Base-by-base conservation (phyloP, 2,888 invertebrate genomes). In the Andrena hattorfiana region DNA sequence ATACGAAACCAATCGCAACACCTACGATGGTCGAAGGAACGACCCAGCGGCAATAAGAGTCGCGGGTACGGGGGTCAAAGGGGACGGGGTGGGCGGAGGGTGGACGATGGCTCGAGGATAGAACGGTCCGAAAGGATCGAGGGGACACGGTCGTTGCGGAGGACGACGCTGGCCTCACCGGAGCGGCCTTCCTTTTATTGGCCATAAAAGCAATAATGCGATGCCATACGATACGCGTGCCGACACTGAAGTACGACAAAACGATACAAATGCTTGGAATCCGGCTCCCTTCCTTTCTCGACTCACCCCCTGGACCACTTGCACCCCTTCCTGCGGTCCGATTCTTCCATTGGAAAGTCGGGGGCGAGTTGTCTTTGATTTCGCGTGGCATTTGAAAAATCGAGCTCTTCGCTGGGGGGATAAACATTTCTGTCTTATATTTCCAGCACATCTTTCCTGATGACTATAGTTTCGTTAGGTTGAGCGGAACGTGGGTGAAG, bases 171-270 rank as follows among this genome's bases (percentile, higher is more conserved):
- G 74, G 81, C 86, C 87, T 85, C 88, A 85, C 87, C 87, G 89
- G 87, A 85, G 86, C 85, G 89, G 91, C 89, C 85, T 89, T 89
- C 90, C 89, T 93, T 92, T 93, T 94, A 94, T 94, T 93, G 94
- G 91, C 93, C 91, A 93, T 94, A 94, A 94, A 94, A 92, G 93
- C 92, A 94, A 93, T 94, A 94, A 94, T 93, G 89, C 92, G 91
- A 90, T 90, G 88, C 91, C 89, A 90, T 91, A 87, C 90, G 90
- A 91, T 91, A 87, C 91, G 91, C 92, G 91, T 90, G 91, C 89
- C 92, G 88, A 78, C 83, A 77, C 89, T 87, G 89, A 89, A 90
- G 86, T 87, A 91, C 92, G 90, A 92, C 91, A 91, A 92, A 93
- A 91, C 90, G 92, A 92, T 92, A 93, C 91, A 93, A 91, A 92